Evolutionary conservation across 2,113 vertebrate species (phyloP).

Genomic region (Varanus komodoensis): DNA sequence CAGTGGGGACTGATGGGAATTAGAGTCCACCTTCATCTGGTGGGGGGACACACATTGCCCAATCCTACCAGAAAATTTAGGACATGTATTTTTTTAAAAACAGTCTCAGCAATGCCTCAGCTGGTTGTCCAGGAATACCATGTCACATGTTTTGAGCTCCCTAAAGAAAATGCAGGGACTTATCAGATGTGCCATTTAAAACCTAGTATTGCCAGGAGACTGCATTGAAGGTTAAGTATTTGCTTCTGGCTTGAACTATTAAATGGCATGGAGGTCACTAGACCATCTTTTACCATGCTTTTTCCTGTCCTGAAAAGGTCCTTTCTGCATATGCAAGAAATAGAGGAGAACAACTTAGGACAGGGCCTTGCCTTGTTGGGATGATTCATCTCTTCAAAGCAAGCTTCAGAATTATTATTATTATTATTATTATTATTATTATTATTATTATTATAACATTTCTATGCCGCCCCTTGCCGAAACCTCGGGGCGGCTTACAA

Average conservation of each 20-base stretch:
- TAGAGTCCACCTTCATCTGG: no score
- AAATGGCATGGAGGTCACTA: background rate
- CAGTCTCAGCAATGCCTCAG: background rate
- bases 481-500: no score
- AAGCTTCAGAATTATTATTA: background rate
- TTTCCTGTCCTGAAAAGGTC: no score
- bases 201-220: background rate
- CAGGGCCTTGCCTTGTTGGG: background rate
- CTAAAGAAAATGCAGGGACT: background rate
- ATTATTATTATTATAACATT: no score
- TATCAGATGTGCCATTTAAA: background rate
- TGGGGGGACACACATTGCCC: no score
- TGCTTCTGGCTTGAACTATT: background rate
- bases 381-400: background rate
- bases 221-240: background rate
- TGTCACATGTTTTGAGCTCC: background rate
- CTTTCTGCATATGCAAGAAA: background rate
- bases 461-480: no score
- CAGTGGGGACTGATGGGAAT: no score
- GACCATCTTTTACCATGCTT: background rate
- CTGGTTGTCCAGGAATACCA: background rate
- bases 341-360: background rate
- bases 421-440: no score
- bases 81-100: background rate
- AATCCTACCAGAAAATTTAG: background rate